Percentiles rank a stretch among this genome's conserved stretches.
phyloP scores from a whole-genome alignment of 2,888 invertebrate species.

The Maniola hyperantus region DNA sequence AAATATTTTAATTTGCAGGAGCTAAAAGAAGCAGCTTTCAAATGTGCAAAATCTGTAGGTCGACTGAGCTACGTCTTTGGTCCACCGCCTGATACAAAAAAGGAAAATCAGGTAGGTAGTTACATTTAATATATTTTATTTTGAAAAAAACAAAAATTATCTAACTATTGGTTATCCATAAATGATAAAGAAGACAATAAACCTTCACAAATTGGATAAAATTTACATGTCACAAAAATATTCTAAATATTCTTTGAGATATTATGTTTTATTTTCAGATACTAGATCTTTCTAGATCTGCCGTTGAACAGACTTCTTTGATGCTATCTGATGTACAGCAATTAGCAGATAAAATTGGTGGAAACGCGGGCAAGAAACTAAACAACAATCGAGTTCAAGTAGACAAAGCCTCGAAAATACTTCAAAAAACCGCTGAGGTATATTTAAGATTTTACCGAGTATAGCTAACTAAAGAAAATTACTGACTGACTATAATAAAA shows the following conservation, averaged over 20 bases:
- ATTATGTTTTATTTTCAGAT: constrained; percentile 21
- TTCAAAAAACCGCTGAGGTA: constrained; percentile 48
- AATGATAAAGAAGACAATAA: too few species aligned
- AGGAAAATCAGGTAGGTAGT: constrained; percentile 34
- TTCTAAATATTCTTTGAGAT: too few species aligned
- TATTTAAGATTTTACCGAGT: neutral
- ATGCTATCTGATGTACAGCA: constrained; percentile 43
- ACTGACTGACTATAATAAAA: too few species aligned
- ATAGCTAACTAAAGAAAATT: too few species aligned
- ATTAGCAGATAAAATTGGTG: constrained; percentile 38
- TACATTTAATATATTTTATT: too few species aligned
- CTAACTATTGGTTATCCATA: too few species aligned
- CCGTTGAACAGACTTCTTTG: constrained; percentile 43
- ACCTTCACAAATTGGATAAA: too few species aligned
- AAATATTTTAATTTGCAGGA: constrained; percentile 39
- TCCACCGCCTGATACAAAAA: constrained; percentile 30
- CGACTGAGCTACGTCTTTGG: constrained; percentile 37
- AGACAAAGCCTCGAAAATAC: constrained; percentile 44
- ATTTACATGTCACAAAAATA: too few species aligned
- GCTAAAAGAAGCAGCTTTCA: constrained; percentile 42
- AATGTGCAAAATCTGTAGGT: constrained; percentile 43
- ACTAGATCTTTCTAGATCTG: constrained; percentile 34
- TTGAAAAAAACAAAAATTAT: too few species aligned
- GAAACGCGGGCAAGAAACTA: constrained; percentile 27
- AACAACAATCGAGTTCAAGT: constrained; percentile 37